Base-by-base conservation (phyloP, 30 jellyfish, hydroid and myxozoan species). In the Catostylus mosaicus region DNA sequence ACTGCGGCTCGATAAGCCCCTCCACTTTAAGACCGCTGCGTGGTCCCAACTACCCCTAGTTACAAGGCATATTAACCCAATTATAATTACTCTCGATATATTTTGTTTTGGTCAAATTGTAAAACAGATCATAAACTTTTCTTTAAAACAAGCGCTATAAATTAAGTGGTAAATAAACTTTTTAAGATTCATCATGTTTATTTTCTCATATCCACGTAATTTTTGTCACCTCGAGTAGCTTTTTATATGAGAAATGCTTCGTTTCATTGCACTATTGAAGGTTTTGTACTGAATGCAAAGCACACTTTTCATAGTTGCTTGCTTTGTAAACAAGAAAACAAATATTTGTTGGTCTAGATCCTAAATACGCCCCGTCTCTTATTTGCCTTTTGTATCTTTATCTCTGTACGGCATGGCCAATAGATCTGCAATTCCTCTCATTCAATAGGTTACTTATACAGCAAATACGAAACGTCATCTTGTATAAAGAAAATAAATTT, bases 311-410 rank as follows among this genome's bases (percentile, higher is more conserved):
- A n/a, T 52, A 52, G 67, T 10, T 26, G 6, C 29, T 52, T 52
- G 29, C 67, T 52, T 26, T 4, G 30, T 20, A n/a, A 52, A 52
- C 67, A 52, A 4, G 7, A 52, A n/a, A 52, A n/a, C 67, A 52
- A 52, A 52, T 52, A 52, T 52, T 52, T 52, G 67, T n/a, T 52
- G 67, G 30, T 52, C 29, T 52, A 20, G 29, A 52, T 52, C 67
- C 67, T 20, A 20, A n/a, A 52, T 52, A 52, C 67, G 67, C 67
- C 67, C 67, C 67, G 67, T 26, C 67, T 52, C 19, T n/a, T 52
- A 52, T 52, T 7, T 26, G 30, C 3, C 18, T 52, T 20, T 9
- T 4, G 19, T 7, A 40, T n/a, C n/a, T n/a, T n/a, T n/a, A n/a
- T n/a, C n/a, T n/a, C n/a, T n/a, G n/a, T 5, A 40, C 54, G 54